Conservation (phyloP, 2,888 invertebrate species). For the Acleris literana region DNA sequence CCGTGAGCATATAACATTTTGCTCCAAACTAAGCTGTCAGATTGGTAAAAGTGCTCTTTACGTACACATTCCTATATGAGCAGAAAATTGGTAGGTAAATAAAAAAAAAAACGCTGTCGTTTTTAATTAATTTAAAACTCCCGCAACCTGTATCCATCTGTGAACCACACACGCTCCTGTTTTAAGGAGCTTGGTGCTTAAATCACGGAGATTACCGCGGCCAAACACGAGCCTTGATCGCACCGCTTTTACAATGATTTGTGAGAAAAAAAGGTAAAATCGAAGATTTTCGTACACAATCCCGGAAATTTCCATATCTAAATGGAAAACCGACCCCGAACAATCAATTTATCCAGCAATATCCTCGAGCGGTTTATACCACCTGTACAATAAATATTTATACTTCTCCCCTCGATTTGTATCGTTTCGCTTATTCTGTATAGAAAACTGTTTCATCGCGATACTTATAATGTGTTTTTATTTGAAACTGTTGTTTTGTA, state of each 20-base stretch:
- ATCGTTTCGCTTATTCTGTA: slow-evolving; percentile 60
- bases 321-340: slow-evolving; percentile 84
- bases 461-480: slow-evolving; percentile 36
- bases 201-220: slow-evolving; percentile 50
- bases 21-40: no score
- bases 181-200: slow-evolving; percentile 31
- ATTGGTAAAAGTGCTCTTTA: no score
- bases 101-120: not conserved
- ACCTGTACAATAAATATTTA: slow-evolving; percentile 84
- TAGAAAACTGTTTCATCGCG: slow-evolving; percentile 43
- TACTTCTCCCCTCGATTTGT: slow-evolving; percentile 76
- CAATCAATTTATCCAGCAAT: slow-evolving; percentile 84
- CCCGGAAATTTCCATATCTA: slow-evolving; percentile 83
- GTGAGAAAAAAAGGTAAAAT: slow-evolving; percentile 75
- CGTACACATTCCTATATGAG: no score
- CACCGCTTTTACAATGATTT: slow-evolving; percentile 69
- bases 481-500: slow-evolving; percentile 8
- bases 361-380: slow-evolving; percentile 82
- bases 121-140: not conserved
- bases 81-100: no score
- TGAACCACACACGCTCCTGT: not conserved
- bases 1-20: no score
- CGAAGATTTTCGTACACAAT: slow-evolving; percentile 82
- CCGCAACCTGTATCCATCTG: slow-evolving; percentile 18
- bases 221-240: slow-evolving; percentile 50